Evolutionary conservation across 2,113 vertebrate genomes (phyloP).

Genomic region (Marmota monax): DNA sequence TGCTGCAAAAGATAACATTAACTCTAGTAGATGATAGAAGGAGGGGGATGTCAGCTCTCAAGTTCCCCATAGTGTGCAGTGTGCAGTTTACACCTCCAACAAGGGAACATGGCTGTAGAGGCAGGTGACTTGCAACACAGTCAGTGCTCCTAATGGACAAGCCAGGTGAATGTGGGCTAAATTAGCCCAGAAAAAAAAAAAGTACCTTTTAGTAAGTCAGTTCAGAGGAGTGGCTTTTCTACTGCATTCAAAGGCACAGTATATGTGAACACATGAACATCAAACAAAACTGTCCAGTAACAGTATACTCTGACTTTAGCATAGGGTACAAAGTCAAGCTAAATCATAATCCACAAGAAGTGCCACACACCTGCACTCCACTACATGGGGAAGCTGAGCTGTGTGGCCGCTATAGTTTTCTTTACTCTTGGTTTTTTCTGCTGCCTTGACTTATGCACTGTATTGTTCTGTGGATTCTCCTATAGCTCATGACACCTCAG

Average conservation of each 20-base stretch:
- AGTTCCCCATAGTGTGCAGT: not conserved
- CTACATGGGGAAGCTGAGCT: rapidly evolving
- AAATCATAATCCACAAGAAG: rapidly evolving
- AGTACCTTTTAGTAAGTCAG: not conserved
- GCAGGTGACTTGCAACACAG: not conserved
- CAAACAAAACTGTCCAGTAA: not conserved
- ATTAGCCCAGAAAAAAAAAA: not conserved
- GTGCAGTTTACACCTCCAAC: not conserved
- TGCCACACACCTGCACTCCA: not conserved
- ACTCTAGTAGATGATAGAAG: not conserved
- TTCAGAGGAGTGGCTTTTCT: not conserved
- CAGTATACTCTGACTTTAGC: not conserved
- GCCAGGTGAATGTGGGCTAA: not conserved
- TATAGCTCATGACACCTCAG: not conserved
- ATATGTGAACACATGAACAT: not conserved
- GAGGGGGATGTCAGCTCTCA: not conserved
- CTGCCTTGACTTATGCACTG: not conserved
- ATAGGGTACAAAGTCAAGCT: not conserved
- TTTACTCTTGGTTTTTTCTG: not conserved
- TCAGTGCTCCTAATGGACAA: not conserved
- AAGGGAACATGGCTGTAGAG: not conserved
- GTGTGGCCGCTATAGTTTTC: not conserved
- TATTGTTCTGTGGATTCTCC: not conserved
- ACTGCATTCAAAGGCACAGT: not conserved
- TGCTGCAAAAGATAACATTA: not conserved